Percentiles rank a stretch among this genome's conserved stretches.
Conservation (phyloP, 2,113 vertebrate genomes). For the Lagenorhynchus albirostris region DNA sequence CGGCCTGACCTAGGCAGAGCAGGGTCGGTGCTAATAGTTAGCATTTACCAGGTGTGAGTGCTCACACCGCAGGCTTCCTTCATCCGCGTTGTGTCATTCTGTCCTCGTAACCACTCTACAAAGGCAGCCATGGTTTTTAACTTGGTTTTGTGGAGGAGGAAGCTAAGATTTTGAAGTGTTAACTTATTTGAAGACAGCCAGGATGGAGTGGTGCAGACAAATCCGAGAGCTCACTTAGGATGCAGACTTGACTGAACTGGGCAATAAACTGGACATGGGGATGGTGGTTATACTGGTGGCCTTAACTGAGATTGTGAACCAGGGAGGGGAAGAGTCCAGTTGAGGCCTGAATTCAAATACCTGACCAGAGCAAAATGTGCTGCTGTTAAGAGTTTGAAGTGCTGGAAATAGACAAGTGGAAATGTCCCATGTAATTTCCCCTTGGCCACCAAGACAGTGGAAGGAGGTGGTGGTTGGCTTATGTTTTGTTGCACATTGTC, state of each 20-base stretch:
- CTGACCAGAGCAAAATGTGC: neutral
- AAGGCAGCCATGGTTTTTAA: too few species aligned
- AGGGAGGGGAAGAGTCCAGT: neutral
- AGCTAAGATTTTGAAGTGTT: neutral
- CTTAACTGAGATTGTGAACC: neutral
- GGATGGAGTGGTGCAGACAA: neutral
- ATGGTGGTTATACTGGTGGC: rapidly evolving
- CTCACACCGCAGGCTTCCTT: neutral
- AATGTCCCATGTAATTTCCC: neutral
- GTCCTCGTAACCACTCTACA: rapidly evolving
- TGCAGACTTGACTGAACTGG: neutral
- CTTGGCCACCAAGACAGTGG: neutral
- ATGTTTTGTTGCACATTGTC: neutral
- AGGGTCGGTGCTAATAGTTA: rapidly evolving
- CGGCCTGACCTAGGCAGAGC: neutral
- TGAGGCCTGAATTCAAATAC: neutral
- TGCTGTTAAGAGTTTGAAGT: neutral
- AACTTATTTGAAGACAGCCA: neutral
- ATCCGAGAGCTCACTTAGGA: neutral
- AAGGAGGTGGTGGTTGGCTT: neutral
- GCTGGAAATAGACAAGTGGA: neutral
- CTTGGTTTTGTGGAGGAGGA: neutral
- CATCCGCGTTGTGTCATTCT: rapidly evolving
- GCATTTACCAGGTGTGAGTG: rapidly evolving
- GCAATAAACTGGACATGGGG: neutral